Conservation (phyloP, 2,888 invertebrate genomes). For the Xanthorhoe spadicearia region DNA sequence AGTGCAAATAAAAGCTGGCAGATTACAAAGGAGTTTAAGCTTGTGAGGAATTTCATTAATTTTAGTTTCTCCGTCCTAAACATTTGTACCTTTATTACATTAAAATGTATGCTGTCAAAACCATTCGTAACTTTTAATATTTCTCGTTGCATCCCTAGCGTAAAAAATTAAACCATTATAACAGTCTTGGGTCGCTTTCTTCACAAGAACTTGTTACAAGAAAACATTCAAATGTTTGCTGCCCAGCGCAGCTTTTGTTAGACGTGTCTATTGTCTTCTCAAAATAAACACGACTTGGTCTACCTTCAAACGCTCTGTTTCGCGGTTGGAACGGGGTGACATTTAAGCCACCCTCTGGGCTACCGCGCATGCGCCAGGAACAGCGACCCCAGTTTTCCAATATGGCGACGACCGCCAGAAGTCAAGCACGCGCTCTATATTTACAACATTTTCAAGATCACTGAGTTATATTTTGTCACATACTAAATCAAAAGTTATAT, state of each 20-base stretch:
- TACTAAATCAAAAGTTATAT: slow-evolving; percentile 33
- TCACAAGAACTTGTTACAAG: slow-evolving; percentile 12
- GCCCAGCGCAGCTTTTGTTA: slow-evolving; percentile 49
- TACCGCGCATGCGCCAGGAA: slow-evolving; percentile 72
- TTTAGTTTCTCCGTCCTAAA: not conserved
- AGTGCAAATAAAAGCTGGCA: not conserved
- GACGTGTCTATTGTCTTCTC: slow-evolving; percentile 45
- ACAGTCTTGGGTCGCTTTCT: slow-evolving; percentile 6
- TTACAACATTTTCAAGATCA: slow-evolving; percentile 53
- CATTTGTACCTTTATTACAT: not conserved
- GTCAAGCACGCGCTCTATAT: slow-evolving; percentile 74
- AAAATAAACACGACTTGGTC: slow-evolving; percentile 49
- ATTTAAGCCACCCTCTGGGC: slow-evolving; percentile 61
- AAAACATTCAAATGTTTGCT: slow-evolving; percentile 30
- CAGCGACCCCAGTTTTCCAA: slow-evolving; percentile 73
- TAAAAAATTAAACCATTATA: not conserved
- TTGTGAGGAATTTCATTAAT: not conserved
- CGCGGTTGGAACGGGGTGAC: slow-evolving; percentile 52
- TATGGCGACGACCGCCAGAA: slow-evolving; percentile 81
- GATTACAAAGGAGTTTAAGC: not conserved
- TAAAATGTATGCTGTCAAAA: too few relatives aligned
- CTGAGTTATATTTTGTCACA: slow-evolving; percentile 18
- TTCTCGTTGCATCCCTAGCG: not conserved
- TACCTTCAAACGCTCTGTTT: slow-evolving; percentile 33
- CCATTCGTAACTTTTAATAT: not conserved